Evolutionary conservation across 2,888 invertebrate species (phyloP).

Genomic region (Micropterix aruncella): DNA sequence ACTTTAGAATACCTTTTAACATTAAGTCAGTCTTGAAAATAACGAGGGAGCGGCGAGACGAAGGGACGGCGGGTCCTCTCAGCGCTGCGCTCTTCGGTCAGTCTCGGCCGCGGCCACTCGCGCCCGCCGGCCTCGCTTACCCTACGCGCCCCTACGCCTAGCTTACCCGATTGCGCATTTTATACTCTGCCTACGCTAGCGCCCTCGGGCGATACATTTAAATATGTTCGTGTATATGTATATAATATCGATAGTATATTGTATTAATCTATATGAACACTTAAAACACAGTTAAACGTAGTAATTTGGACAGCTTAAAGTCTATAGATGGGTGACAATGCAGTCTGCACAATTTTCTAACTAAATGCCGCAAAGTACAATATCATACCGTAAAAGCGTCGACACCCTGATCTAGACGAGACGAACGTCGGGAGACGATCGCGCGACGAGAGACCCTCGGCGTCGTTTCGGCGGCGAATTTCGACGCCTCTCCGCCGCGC

Average conservation of each 20-base stretch:
- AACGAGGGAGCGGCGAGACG: conserved; percentile 10
- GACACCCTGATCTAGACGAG: background rate
- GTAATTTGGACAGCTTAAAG: conserved; percentile 27
- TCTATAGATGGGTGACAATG: background rate
- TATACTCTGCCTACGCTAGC: background rate
- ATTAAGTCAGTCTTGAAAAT: conserved; percentile 13
- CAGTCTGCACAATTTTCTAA: background rate
- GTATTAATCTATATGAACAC: conserved; percentile 30
- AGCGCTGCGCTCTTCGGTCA: no score
- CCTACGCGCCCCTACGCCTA: background rate
- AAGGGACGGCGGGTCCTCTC: conserved; percentile 2
- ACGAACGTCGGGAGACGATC: no score
- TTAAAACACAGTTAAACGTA: conserved; percentile 35
- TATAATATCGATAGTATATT: background rate
- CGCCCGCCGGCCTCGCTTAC: background rate
- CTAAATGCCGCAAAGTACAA: background rate
- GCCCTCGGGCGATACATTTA: background rate
- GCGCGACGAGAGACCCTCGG: no score
- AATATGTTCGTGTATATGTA: background rate
- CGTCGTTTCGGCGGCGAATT: no score
- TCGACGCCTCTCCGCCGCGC: background rate
- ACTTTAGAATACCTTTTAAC: background rate
- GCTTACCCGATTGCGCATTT: background rate
- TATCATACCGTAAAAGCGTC: no score
- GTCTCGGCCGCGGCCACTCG: no score